A percentile compares a stretch with the other conserved stretches of the same genome.
Evolutionary conservation across 2,888 invertebrate genomes (phyloP).

Genomic region (Esperia sulphurella): DNA sequence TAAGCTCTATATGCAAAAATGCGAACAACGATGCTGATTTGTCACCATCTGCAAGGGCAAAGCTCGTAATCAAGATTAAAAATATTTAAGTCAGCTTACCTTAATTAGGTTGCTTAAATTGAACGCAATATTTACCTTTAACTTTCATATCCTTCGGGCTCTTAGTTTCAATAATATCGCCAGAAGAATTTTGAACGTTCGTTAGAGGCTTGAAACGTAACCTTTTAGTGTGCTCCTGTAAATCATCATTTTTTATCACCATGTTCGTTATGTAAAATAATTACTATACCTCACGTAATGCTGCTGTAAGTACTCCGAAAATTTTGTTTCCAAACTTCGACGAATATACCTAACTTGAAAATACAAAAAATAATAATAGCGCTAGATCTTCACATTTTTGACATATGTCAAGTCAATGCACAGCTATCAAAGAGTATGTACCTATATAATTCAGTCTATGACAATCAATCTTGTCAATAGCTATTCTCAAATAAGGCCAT

Average conservation of each 20-base stretch:
- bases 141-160: slow-evolving; percentile 46
- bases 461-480: no score
- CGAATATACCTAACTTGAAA: no score
- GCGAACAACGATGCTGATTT: slow-evolving; percentile 75
- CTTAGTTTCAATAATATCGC: slow-evolving; percentile 51
- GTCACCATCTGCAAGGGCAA: slow-evolving; percentile 50
- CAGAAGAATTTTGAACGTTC: slow-evolving; percentile 51
- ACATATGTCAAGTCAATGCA: no score
- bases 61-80: no score
- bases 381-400: no score
- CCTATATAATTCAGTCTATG: no score
- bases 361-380: no score
- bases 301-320: no score
- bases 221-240: slow-evolving; percentile 64
- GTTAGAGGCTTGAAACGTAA: slow-evolving; percentile 64
- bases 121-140: slow-evolving; percentile 39
- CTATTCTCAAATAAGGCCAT: no score
- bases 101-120: not conserved
- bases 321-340: not conserved
- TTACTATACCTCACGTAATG: not conserved
- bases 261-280: slow-evolving; percentile 21
- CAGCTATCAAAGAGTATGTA: no score
- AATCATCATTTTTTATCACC: slow-evolving; percentile 59
- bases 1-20: slow-evolving; percentile 92
- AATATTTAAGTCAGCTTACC: no score